phyloP scores from a whole-genome alignment of 2,797 vertebrate genomes.

The Arnoldichthys spilopterus region DNA sequence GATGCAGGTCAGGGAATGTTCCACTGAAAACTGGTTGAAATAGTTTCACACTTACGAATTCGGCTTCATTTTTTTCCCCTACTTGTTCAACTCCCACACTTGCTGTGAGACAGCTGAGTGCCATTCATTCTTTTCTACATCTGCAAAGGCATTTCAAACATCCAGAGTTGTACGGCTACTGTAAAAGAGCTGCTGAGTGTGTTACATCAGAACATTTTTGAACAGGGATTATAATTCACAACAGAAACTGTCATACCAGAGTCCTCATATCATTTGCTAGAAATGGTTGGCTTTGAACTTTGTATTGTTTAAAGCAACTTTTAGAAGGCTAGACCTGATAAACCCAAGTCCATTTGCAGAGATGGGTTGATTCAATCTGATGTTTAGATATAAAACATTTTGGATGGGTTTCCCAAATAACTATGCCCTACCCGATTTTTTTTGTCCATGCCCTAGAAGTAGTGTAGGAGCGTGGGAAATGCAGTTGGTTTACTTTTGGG shows the following conservation, averaged over 20 bases:
- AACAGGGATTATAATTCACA: not conserved
- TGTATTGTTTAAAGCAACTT: not conserved
- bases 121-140: conserved; percentile 54
- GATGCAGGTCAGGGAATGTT: conserved; percentile 58
- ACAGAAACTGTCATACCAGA: not conserved
- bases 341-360: not conserved
- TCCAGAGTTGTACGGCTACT: conserved; percentile 55
- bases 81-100: conserved; percentile 51
- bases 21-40: conserved; percentile 54
- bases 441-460: conserved; percentile 29
- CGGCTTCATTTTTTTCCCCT: conserved; percentile 14
- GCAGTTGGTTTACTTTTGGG: conserved; percentile 59
- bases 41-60: conserved; percentile 61
- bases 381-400: not conserved
- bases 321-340: not conserved
- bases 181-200: conserved; percentile 13
- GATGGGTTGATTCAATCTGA: not conserved
- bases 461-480: conserved; percentile 44
- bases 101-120: conserved; percentile 45
- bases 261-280: not conserved
- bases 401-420: not conserved
- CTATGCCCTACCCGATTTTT: conserved; percentile 18
- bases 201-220: not conserved
- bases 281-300: not conserved
- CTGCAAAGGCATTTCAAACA: conserved; percentile 64